Evolutionary conservation across 1,140 invertebrate species (phyloP).

Genomic region (Drosophila seguyi): DNA sequence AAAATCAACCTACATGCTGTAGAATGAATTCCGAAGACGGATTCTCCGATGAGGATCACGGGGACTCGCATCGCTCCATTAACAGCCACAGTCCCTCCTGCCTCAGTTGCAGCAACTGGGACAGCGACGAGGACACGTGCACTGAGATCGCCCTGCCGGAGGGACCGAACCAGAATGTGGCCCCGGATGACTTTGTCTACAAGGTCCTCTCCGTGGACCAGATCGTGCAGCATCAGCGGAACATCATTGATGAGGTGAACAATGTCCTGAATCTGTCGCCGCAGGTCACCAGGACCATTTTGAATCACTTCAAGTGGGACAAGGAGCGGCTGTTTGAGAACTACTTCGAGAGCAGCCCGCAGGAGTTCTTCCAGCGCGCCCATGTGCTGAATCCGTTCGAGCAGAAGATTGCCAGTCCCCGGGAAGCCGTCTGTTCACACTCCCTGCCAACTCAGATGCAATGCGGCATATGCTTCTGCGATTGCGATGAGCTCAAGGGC

Average conservation of each 20-base stretch:
- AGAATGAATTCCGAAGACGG: slow-evolving; percentile 94
- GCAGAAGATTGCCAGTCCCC: neutral
- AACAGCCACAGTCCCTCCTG: slow-evolving; percentile 85
- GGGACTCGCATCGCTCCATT: slow-evolving; percentile 91
- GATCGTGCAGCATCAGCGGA: slow-evolving; percentile 98
- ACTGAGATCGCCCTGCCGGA: slow-evolving; percentile 93
- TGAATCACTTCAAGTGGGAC: slow-evolving; percentile 99
- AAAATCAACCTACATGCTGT: neutral
- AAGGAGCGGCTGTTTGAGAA: slow-evolving; percentile 99
- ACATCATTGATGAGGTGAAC: slow-evolving; percentile 98
- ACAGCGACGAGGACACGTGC: slow-evolving; percentile 92
- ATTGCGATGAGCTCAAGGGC: slow-evolving; percentile 95
- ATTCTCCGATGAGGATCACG: slow-evolving; percentile 91
- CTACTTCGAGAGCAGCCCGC: slow-evolving; percentile 97
- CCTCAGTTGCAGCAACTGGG: slow-evolving; percentile 94
- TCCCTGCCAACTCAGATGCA: slow-evolving; percentile 86
- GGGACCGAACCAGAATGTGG: slow-evolving; percentile 88
- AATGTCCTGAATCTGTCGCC: slow-evolving; percentile 94
- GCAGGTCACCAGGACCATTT: slow-evolving; percentile 95
- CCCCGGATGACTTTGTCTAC: slow-evolving; percentile 95
- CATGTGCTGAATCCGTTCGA: slow-evolving; percentile 95
- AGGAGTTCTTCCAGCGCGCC: slow-evolving; percentile 96
- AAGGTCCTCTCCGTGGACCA: slow-evolving; percentile 97
- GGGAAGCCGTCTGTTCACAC: neutral
- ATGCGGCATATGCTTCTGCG: slow-evolving; percentile 85